These are phyloP conservation scores for Ichneumon xanthorius DNA, from an alignment of 2,888 invertebrate genomes.

Conservation along the genomic window DNA sequence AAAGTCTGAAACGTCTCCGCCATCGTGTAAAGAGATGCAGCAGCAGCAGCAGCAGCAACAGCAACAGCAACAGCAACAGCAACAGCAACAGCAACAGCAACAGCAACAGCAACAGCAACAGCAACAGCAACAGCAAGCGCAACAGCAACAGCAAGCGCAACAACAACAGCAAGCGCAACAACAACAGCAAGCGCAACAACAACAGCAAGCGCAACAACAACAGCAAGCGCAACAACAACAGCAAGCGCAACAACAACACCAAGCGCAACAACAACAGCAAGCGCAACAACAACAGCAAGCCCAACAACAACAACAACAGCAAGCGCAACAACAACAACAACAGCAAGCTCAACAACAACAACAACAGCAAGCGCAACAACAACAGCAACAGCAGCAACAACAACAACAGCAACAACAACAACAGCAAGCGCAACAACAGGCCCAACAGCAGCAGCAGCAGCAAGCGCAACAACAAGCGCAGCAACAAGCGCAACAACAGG, in stretches of 20 bases:
- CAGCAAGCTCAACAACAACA: slow-evolving; percentile 83
- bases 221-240: slow-evolving; percentile 71
- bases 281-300: slow-evolving; percentile 75
- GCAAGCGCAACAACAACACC: slow-evolving; percentile 78
- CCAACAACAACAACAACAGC: slow-evolving; percentile 73
- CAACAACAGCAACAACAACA: slow-evolving; percentile 78
- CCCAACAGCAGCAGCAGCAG: slow-evolving; percentile 74
- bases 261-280: slow-evolving; percentile 69
- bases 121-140: slow-evolving; percentile 74
- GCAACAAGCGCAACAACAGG: slow-evolving; percentile 85
- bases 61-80: slow-evolving; percentile 81
- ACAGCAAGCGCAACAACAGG: slow-evolving; percentile 76
- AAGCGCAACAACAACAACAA: slow-evolving; percentile 73
- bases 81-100: slow-evolving; percentile 80
- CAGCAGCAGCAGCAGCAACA: slow-evolving; percentile 79
- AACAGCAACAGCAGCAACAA: slow-evolving; percentile 82
- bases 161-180: slow-evolving; percentile 78
- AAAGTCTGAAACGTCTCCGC: slow-evolving; percentile 82
- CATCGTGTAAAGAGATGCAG: slow-evolving; percentile 78
- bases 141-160: slow-evolving; percentile 74
- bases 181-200: slow-evolving; percentile 69
- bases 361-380: slow-evolving; percentile 81
- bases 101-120: slow-evolving; percentile 78
- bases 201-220: slow-evolving; percentile 75
- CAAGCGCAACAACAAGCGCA: slow-evolving; percentile 70